These are phyloP conservation scores for Nudaria mundana DNA, from an alignment of 2,888 invertebrate genomes.

Conservation along the genomic window DNA sequence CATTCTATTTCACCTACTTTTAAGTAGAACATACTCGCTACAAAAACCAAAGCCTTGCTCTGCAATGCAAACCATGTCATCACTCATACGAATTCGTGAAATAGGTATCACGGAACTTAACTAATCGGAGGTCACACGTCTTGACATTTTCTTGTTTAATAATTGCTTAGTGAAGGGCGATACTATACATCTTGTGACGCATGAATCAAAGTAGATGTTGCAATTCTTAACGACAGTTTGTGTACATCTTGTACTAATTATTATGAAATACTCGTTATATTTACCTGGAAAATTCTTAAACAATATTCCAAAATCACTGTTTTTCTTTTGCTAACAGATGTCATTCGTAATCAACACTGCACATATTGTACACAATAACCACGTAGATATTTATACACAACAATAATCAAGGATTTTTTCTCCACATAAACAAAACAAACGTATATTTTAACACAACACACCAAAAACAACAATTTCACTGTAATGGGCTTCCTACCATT, in stretches of 20 bases:
- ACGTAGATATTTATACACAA: constrained; percentile 52
- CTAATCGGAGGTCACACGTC: constrained; percentile 70
- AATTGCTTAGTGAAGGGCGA: constrained; percentile 59
- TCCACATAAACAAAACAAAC: constrained; percentile 39
- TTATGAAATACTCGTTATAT: constrained; percentile 13
- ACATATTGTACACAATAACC: constrained; percentile 72
- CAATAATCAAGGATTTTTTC: constrained; percentile 38
- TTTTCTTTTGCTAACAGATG: constrained; percentile 74
- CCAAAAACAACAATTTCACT: constrained; percentile 45
- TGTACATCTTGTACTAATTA: constrained; percentile 2
- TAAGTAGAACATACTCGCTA: constrained; percentile 41
- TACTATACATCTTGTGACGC: constrained; percentile 37
- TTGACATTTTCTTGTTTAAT: constrained; percentile 69
- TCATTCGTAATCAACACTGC: constrained; percentile 76
- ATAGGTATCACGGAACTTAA: constrained; percentile 41
- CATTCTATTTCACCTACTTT: constrained; percentile 58
- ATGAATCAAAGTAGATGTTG: constrained; percentile 16
- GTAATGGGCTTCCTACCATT: constrained; percentile 43
- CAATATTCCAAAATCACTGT: constrained; percentile 48
- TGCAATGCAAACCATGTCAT: constrained; percentile 10
- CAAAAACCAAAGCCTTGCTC: constrained; percentile 15
- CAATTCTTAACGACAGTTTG: constrained; percentile 7
- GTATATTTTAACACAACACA: constrained; percentile 42
- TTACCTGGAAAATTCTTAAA: constrained; percentile 47
- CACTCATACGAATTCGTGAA: constrained; percentile 19